These are phyloP conservation scores for Meloidogyne hapla DNA, from an alignment of 1,140 invertebrate genomes.

Conservation along the genomic window DNA sequence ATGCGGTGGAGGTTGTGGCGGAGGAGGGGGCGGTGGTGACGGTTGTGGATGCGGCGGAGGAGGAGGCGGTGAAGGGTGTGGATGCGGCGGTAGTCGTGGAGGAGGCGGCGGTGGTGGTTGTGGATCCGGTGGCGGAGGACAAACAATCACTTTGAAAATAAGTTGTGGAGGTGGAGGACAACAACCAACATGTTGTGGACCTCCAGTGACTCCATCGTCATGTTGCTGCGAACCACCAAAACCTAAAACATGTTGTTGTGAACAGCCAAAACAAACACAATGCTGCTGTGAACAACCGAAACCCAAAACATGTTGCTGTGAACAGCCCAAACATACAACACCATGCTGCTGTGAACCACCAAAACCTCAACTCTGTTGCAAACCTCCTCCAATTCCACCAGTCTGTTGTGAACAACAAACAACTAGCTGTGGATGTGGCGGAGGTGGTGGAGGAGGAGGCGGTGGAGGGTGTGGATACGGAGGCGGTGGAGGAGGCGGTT, in stretches of 20 bases:
- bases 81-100: background rate
- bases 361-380: no score
- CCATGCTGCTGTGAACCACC: no score
- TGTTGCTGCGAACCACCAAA: no score
- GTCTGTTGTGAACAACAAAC: no score
- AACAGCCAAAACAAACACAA: no score
- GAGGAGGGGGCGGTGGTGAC: background rate
- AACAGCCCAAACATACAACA: no score
- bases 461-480: background rate
- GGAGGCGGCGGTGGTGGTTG: background rate
- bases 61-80: background rate
- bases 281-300: no score
- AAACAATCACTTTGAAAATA: background rate
- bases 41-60: background rate
- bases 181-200: no score
- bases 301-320: no score
- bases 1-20: background rate
- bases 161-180: constrained; percentile 4
- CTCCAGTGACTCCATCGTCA: no score
- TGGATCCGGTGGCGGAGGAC: background rate
- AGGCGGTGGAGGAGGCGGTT: background rate
- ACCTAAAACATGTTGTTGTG: no score
- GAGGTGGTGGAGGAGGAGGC: background rate
- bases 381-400: no score
- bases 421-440: background rate